Percentiles rank a stretch among this genome's conserved stretches.
phyloP scores from a whole-genome alignment of 92 coral and sea anemone genomes.

The Meandrina meandrites region DNA sequence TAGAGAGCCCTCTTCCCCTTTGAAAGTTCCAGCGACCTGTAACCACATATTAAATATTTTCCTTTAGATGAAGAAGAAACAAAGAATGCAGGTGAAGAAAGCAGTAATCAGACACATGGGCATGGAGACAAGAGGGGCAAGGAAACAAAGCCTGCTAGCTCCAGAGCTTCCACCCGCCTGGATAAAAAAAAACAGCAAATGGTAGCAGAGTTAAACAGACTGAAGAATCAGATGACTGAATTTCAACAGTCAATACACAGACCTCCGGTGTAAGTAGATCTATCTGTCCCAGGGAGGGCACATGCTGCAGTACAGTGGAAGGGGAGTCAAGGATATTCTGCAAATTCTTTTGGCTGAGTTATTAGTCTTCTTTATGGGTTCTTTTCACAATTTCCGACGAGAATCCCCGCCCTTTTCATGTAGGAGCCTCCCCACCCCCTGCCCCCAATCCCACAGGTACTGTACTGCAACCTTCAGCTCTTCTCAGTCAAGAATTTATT shows the following conservation, averaged over 20 bases:
- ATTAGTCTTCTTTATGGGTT: too few relatives aligned
- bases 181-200: slow-evolving; percentile 81
- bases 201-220: slow-evolving; percentile 82
- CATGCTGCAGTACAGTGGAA: too few relatives aligned
- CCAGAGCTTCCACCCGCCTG: slow-evolving; percentile 56
- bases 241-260: slow-evolving; percentile 63
- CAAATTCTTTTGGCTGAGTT: too few relatives aligned
- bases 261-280: slow-evolving; percentile 78
- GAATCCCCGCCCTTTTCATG: too few relatives aligned
- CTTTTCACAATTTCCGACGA: too few relatives aligned
- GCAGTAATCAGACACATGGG: background rate
- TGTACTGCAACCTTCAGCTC: too few relatives aligned
- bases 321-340: background rate
- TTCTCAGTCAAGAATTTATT: too few relatives aligned
- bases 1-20: too few relatives aligned
- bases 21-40: too few relatives aligned
- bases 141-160: slow-evolving; percentile 12
- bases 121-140: background rate
- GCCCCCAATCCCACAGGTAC: too few relatives aligned
- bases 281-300: background rate
- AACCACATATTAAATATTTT: background rate
- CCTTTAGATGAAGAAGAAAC: background rate
- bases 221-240: slow-evolving; percentile 81
- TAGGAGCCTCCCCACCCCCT: too few relatives aligned
- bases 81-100: background rate